phyloP scores from a whole-genome alignment of 2,113 vertebrate species.

The Pedionomus torquatus region DNA sequence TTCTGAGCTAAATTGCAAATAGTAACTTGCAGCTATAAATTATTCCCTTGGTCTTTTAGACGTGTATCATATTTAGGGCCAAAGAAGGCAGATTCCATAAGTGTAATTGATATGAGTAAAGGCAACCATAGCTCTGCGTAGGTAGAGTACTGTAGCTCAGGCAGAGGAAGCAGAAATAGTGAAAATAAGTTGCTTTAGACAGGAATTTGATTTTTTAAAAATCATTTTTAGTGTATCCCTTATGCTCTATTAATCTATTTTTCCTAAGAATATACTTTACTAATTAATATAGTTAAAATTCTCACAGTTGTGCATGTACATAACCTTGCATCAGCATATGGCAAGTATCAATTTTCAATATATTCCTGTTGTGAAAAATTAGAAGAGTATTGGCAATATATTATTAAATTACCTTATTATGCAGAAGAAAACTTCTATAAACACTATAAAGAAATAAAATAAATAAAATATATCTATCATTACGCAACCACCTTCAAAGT shows the following conservation, averaged over 20 bases:
- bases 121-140: background rate
- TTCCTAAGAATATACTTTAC: background rate
- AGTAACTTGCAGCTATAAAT: background rate
- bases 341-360: background rate
- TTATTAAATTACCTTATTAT: background rate
- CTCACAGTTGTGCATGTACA: accelerated
- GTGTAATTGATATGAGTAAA: background rate
- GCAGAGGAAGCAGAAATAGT: background rate
- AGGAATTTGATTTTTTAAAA: background rate
- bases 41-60: background rate
- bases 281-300: background rate
- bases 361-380: background rate
- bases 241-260: background rate
- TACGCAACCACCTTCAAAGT: background rate
- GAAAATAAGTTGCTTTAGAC: background rate
- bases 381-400: background rate
- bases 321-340: background rate
- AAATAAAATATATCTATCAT: background rate
- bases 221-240: background rate
- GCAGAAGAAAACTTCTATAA: background rate
- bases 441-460: background rate
- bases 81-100: background rate
- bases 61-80: background rate
- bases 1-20: background rate
- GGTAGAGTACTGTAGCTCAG: background rate